Percentiles rank a stretch among this genome's conserved stretches.
Conservation (phyloP, 2,797 vertebrate species). For the Sebastiscus tertius region DNA sequence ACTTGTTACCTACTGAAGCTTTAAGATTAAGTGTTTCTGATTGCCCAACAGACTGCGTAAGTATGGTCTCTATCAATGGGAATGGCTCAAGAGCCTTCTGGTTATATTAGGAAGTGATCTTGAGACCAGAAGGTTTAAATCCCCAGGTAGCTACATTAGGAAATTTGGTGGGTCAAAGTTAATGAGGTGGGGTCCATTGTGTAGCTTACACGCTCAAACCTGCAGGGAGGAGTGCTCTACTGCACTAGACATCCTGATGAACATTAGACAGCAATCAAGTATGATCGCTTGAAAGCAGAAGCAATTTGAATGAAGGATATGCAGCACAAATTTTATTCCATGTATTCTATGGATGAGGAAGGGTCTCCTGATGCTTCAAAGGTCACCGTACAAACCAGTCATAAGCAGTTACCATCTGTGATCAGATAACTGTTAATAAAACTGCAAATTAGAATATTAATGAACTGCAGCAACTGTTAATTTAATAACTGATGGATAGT, state of each 20-base stretch:
- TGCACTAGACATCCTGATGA: background rate
- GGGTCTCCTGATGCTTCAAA: background rate
- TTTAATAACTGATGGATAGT: slow-evolving; percentile 54
- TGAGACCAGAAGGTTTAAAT: slow-evolving; percentile 34
- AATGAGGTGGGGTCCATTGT: slow-evolving; percentile 35
- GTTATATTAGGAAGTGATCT: slow-evolving; percentile 35
- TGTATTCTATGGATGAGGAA: background rate
- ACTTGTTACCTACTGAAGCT: too few relatives aligned
- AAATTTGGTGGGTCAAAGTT: slow-evolving; percentile 40
- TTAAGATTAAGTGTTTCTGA: slow-evolving; percentile 20
- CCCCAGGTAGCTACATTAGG: slow-evolving; percentile 12
- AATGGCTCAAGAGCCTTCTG: slow-evolving; percentile 16
- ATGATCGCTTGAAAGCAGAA: slow-evolving; percentile 1
- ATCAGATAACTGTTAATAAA: slow-evolving; percentile 59
- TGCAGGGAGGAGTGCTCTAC: slow-evolving; percentile 12
- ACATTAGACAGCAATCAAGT: slow-evolving; percentile 18
- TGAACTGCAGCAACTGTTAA: slow-evolving; percentile 49
- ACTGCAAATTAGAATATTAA: slow-evolving; percentile 60
- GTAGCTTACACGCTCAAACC: slow-evolving; percentile 23
- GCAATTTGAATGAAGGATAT: slow-evolving; percentile 9
- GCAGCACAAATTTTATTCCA: background rate
- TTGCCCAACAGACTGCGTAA: slow-evolving; percentile 16
- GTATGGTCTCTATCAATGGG: slow-evolving; percentile 10
- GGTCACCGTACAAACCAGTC: slow-evolving; percentile 21
- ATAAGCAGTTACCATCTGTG: slow-evolving; percentile 15